phyloP scores from a whole-genome alignment of 2,797 vertebrate species.

The Semotilus atromaculatus region DNA sequence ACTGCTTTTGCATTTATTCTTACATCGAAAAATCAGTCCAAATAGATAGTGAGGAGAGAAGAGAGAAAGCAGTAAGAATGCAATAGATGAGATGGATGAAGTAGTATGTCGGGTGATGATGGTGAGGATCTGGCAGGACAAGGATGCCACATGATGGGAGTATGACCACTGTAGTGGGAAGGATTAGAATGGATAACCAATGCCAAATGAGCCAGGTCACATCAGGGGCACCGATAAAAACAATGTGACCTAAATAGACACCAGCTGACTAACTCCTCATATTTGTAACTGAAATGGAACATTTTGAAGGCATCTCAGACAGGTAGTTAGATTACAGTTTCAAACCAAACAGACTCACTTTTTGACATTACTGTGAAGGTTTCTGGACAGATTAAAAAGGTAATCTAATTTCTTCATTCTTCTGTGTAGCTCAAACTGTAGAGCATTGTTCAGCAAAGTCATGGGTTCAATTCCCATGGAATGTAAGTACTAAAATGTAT shows the following conservation, averaged over 20 bases:
- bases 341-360: neutral
- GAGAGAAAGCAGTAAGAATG: neutral
- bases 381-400: neutral
- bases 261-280: conserved; percentile 12
- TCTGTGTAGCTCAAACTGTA: neutral
- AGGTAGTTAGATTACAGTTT: neutral
- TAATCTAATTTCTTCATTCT: neutral
- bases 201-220: conserved; percentile 16
- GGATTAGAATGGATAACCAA: conserved; percentile 11
- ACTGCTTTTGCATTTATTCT: neutral
- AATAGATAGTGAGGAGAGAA: neutral
- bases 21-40: neutral
- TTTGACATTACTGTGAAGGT: neutral
- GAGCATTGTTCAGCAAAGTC: neutral
- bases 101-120: conserved; percentile 37
- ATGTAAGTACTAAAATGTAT: neutral
- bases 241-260: conserved; percentile 16
- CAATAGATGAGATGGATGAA: conserved; percentile 34
- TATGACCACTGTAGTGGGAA: conserved; percentile 51
- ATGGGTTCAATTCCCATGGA: neutral
- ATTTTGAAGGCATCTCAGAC: conserved; percentile 4
- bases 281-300: conserved; percentile 22
- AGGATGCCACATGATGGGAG: conserved; percentile 56
- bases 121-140: conserved; percentile 62
- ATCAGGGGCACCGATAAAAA: neutral